A percentile compares a stretch with the other conserved stretches of the same genome.
Conservation (phyloP, 2,888 invertebrate species). For the Cantharis rufa region DNA sequence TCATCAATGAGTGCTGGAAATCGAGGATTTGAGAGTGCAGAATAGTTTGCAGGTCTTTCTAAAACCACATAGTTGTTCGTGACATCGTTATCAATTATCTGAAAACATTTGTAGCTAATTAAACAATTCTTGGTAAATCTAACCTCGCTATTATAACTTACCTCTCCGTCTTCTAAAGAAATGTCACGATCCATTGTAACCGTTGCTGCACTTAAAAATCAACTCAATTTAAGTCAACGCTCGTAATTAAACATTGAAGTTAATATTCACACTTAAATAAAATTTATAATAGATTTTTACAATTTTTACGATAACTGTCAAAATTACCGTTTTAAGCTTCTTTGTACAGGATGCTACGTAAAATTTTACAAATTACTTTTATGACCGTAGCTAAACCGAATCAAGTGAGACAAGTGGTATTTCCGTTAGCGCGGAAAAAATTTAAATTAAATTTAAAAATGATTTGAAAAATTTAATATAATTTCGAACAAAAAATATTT, state of each 20-base stretch:
- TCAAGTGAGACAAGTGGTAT: not conserved
- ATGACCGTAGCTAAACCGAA: not conserved
- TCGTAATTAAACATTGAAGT: not conserved
- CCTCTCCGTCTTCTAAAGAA: conserved; percentile 40
- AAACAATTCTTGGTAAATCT: not conserved
- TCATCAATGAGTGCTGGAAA: conserved; percentile 32
- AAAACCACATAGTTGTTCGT: conserved; percentile 63
- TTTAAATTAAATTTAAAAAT: not conserved
- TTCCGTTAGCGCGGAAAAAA: not conserved
- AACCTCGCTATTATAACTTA: conserved; percentile 5
- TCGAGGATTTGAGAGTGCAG: conserved; percentile 39
- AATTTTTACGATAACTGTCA: not conserved
- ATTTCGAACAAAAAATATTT: not conserved
- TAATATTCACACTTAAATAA: not conserved
- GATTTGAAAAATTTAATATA: not conserved
- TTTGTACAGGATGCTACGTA: not conserved
- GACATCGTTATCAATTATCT: conserved; percentile 4
- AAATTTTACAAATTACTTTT: not conserved
- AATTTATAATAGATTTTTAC: not conserved
- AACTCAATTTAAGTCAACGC: not conserved
- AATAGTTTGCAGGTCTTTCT: conserved; percentile 59
- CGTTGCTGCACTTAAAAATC: not conserved
- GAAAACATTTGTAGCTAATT: not conserved
- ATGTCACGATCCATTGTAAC: conserved; percentile 28
- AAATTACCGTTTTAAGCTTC: not conserved